Percentiles rank a stretch among this genome's conserved stretches.
Conservation (phyloP, 2,797 vertebrate genomes). For the Nyctalus aviator region DNA sequence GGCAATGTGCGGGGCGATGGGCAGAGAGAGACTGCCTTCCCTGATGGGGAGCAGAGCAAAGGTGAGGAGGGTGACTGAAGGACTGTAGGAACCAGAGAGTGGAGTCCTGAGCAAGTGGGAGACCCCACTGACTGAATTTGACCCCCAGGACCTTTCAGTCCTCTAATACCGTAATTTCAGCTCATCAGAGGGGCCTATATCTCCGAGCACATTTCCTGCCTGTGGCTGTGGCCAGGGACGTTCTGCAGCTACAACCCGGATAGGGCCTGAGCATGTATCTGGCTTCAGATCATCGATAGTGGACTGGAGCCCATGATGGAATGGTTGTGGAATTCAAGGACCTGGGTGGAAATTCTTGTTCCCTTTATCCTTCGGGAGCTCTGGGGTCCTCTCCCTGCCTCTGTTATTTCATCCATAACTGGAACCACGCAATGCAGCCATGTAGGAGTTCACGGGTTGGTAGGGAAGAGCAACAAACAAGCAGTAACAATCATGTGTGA, state of each 20-base stretch:
- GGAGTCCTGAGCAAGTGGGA: neutral
- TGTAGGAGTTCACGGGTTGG: neutral
- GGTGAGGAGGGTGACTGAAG: neutral
- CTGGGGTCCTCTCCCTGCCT: neutral
- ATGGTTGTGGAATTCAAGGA: neutral
- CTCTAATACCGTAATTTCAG: neutral
- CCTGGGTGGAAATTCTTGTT: neutral
- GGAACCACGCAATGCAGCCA: neutral
- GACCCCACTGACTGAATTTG: neutral
- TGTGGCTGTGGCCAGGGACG: neutral
- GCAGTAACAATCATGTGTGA: neutral
- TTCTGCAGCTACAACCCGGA: neutral
- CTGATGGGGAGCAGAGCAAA: neutral
- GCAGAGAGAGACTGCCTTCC: neutral
- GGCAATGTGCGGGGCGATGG: neutral
- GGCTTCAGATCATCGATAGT: neutral
- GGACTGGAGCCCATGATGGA: neutral
- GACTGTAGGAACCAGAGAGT: neutral
- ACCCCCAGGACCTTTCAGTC: neutral
- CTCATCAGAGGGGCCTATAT: neutral
- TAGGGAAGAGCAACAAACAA: neutral
- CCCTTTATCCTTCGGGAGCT: neutral
- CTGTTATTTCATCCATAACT: neutral
- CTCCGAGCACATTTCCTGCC: neutral
- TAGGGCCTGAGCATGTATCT: neutral